A percentile compares a stretch with the other conserved stretches of the same genome.
phyloP scores from a whole-genome alignment of 2,797 vertebrate genomes.

The Sebastes melanostomus region DNA sequence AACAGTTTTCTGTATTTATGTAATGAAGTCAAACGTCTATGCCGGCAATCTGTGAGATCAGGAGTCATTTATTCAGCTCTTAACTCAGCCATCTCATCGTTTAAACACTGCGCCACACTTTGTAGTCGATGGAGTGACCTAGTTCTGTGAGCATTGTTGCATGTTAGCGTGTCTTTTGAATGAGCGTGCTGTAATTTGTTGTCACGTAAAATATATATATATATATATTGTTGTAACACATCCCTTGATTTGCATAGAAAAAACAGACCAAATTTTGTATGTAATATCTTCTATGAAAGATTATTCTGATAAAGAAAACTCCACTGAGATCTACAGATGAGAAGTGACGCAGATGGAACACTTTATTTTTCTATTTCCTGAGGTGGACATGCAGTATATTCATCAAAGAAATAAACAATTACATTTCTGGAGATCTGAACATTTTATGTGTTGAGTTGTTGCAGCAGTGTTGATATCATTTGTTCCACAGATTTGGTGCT shows the following conservation, averaged over 20 bases:
- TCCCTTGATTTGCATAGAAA: slow-evolving; percentile 12
- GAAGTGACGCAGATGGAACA: slow-evolving; percentile 38
- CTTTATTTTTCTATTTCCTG: slow-evolving; percentile 63
- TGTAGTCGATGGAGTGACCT: slow-evolving; percentile 17
- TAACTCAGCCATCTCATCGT: neutral
- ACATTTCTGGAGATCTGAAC: slow-evolving; percentile 39
- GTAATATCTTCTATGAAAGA: slow-evolving; percentile 33
- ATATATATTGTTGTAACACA: slow-evolving; percentile 9
- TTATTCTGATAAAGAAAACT: slow-evolving; percentile 30
- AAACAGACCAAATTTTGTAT: slow-evolving; percentile 27
- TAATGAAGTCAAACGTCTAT: neutral
- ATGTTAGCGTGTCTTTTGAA: slow-evolving; percentile 55
- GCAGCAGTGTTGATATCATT: no score
- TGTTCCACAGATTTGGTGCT: no score
- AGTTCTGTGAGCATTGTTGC: slow-evolving; percentile 42
- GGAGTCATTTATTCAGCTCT: neutral
- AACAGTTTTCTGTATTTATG: neutral
- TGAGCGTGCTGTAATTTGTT: slow-evolving; percentile 42
- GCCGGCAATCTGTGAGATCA: neutral
- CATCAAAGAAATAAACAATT: slow-evolving; percentile 62
- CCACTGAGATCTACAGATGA: slow-evolving; percentile 12
- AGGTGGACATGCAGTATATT: slow-evolving; percentile 37
- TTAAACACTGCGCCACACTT: neutral
- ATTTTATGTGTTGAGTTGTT: slow-evolving; percentile 18
- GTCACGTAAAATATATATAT: neutral